These are phyloP conservation scores for Keiferia lycopersicella DNA, from an alignment of 2,888 invertebrate species.

Conservation along the genomic window DNA sequence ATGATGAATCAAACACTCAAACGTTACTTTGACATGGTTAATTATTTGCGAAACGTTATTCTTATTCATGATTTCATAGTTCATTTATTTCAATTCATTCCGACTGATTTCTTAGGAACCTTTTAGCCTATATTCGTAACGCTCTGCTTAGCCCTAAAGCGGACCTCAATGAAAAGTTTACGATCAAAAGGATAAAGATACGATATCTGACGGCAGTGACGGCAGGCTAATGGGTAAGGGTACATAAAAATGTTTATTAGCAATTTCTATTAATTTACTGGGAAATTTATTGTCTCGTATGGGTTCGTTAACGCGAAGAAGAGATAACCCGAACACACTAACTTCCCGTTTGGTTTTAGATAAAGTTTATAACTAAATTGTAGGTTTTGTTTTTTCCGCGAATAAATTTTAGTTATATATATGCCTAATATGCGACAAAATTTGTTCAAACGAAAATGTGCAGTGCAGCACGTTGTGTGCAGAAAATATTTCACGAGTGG, in stretches of 20 bases:
- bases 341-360: constrained; percentile 19
- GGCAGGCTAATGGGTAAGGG: background rate
- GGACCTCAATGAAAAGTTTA: constrained; percentile 17
- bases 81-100: too few species aligned
- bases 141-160: background rate
- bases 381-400: background rate
- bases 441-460: too few species aligned
- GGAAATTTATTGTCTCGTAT: constrained; percentile 27
- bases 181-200: constrained; percentile 25
- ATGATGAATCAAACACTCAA: too few species aligned
- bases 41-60: too few species aligned
- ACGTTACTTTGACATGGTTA: too few species aligned
- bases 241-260: constrained; percentile 24
- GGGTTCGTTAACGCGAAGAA: constrained; percentile 24
- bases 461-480: too few species aligned
- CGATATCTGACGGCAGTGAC: constrained; percentile 23
- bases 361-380: constrained; percentile 6
- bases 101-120: background rate
- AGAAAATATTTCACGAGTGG: too few species aligned
- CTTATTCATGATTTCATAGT: too few species aligned
- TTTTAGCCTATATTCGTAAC: background rate
- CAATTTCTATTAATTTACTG: constrained; percentile 24
- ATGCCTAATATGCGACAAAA: too few species aligned
- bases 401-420: background rate
- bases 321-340: constrained; percentile 16